These are phyloP conservation scores for Philereme transversata DNA, from an alignment of 2,888 invertebrate species.

Conservation along the genomic window DNA sequence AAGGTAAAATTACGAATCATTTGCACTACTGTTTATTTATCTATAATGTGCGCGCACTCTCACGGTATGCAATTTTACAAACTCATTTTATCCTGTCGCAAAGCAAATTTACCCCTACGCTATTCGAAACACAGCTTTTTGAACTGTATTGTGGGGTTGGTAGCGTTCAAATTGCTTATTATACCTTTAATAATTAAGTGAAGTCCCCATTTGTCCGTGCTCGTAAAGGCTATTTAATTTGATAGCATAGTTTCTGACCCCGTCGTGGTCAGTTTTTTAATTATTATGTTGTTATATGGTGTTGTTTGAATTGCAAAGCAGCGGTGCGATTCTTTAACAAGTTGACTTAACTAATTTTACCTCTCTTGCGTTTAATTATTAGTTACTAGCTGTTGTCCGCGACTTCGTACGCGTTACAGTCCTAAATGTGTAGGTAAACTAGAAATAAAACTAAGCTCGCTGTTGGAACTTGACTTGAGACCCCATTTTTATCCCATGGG, in stretches of 20 bases:
- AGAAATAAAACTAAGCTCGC: too few relatives aligned
- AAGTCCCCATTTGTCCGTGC: conserved; percentile 8
- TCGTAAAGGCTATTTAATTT: conserved; percentile 6
- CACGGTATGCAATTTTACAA: conserved; percentile 20
- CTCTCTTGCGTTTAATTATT: too few relatives aligned
- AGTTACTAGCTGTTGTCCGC: too few relatives aligned
- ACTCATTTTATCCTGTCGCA: conserved; percentile 12
- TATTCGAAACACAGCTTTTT: conserved; percentile 1
- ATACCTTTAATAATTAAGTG: conserved; percentile 30
- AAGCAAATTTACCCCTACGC: conserved; percentile 11
- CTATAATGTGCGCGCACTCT: conserved; percentile 13
- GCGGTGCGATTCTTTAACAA: too few relatives aligned
- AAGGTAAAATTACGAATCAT: too few relatives aligned
- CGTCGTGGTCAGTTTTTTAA: not conserved
- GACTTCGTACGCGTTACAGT: too few relatives aligned
- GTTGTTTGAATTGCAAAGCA: too few relatives aligned
- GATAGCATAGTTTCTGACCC: conserved; percentile 3
- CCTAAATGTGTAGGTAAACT: too few relatives aligned
- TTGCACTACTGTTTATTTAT: not conserved
- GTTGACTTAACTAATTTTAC: too few relatives aligned
- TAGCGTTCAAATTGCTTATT: conserved; percentile 26
- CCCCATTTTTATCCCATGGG: too few relatives aligned
- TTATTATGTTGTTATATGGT: too few relatives aligned
- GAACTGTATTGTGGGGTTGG: conserved; percentile 22
- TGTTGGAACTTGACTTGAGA: too few relatives aligned